A percentile compares a stretch with the other conserved stretches of the same genome.
Conservation (phyloP, 2,113 vertebrate genomes). For the Pavo muticus region DNA sequence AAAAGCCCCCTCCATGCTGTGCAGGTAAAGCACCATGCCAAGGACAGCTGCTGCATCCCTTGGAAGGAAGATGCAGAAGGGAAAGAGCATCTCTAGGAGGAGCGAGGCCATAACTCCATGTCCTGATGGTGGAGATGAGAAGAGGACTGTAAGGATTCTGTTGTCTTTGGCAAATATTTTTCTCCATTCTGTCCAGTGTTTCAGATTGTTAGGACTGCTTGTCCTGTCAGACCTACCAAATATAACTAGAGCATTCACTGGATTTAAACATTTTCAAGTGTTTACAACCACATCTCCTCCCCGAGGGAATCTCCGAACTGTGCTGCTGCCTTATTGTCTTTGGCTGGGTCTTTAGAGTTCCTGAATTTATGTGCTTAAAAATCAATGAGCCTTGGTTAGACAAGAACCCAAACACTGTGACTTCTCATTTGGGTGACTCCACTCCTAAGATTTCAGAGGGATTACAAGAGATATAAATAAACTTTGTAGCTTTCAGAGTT, state of each 20-base stretch:
- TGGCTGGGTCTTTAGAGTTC: constrained; percentile 53
- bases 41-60: background rate
- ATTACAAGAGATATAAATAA: constrained; percentile 54
- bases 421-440: constrained; percentile 29
- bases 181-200: constrained; percentile 24
- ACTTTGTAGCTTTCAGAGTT: background rate
- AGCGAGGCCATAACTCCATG: background rate
- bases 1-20: background rate
- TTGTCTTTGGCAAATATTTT: constrained; percentile 29
- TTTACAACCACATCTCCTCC: constrained; percentile 67
- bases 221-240: constrained; percentile 58
- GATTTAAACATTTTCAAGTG: constrained; percentile 66
- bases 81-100: background rate
- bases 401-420: constrained; percentile 55
- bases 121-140: background rate
- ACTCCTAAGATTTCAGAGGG: constrained; percentile 24
- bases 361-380: constrained; percentile 62
- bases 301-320: constrained; percentile 2
- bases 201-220: constrained; percentile 57
- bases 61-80: background rate
- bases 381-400: constrained; percentile 67
- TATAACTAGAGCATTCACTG: constrained; percentile 42
- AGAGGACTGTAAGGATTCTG: background rate
- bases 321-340: constrained; percentile 61
- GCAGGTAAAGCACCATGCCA: background rate